Base-by-base conservation (phyloP, 2,888 invertebrate genomes). In the Xiphydria camelus region DNA sequence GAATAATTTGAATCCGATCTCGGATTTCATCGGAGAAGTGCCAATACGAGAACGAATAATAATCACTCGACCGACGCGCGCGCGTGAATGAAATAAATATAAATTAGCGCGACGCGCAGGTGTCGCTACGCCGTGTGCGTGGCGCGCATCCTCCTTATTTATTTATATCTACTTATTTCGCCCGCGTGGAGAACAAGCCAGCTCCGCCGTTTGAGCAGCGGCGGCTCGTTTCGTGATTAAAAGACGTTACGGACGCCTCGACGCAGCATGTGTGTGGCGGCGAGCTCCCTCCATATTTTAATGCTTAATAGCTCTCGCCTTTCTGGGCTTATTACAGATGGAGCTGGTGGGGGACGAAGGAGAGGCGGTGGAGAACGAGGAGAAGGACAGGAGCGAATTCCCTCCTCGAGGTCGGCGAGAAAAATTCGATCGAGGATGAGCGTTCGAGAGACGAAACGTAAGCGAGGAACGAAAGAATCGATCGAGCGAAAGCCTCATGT, bases 91-190 rank as follows among this genome's bases (percentile, higher is more conserved):
- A 49, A n/a, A n/a, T n/a, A n/a, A n/a, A n/a, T n/a, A 29, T 29
- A 26, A 14, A 29, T 29, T 14, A 14, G 15, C 29, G 14, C 7
- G 29, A 15, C 15, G 60, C 68, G 66, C 68, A 69, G 69, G 69
- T 68, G 70, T 64, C 62, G 62, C 49, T 57, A 58, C 29, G 7
- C 14, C 6, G 14, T 12, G n/a, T n/a, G n/a, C n/a, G n/a, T 39
- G 41, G 14, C 57, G 61, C 55, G 64, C n/a, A 62, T 64, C 58
- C 69, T 67, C 66, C 64, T 71, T 71, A 72, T 72, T 71, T 68
- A 73, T 73, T 69, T 67, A 73, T n/a, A n/a, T 74, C 71, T 68
- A 67, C 68, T 69, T 68, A 68, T 72, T 71, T 71, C 63, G 63
- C 29, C 15, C 14, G 65, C 66, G 63, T 65, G 65, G 61, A 29